Base-by-base conservation (phyloP, 2,113 vertebrate species). In the Desmodus rotundus region DNA sequence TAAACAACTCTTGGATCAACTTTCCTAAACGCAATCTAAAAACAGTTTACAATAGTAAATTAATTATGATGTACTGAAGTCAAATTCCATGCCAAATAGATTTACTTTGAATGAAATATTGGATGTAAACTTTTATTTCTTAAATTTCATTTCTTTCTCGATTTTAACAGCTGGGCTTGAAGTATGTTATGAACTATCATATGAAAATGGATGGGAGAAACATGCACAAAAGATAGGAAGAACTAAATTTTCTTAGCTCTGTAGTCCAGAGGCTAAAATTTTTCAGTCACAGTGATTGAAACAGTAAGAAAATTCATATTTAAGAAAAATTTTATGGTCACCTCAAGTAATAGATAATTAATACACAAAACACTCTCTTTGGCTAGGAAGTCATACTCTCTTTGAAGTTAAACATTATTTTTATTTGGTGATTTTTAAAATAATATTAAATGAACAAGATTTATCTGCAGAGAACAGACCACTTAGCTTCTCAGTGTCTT, bases 251-350 rank as follows among this genome's bases (percentile, higher is more conserved):
- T 52, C n/a, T 78, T 24, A 47, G 26, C 54, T 4, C 5, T 80
- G 7, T 10, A 88, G 5, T 36, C 16, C 47, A 72, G 56, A 86
- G 65, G 33, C 47, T 90, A 86, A 63, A 76, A 81, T 50, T 28
- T 56, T 94, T 63, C 33, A 68, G 52, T 38, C 33, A 50, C 28
- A 28, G n/a, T 72, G 33, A 93, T 41, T 80, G 3, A 85, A 82
- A 87, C 13, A 67, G 22, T 81, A 36, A 61, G 38, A 77, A 96
- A 95, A 93, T 91, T 91, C 54, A 33, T 84, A 88, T 43, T 92
- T 63, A 87, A 63, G n/a, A 63, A 87, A 87, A 65, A 47, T 26
- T 58, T 52, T 68, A 54, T 63, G 43, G 7, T 58, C 41, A 84
- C 13, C 52, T 84, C 26, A 91, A 70, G 1, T 77, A 78, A 93